Evolutionary conservation across 2,113 vertebrate genomes (phyloP).

Genomic region (Hemichromis elongatus): DNA sequence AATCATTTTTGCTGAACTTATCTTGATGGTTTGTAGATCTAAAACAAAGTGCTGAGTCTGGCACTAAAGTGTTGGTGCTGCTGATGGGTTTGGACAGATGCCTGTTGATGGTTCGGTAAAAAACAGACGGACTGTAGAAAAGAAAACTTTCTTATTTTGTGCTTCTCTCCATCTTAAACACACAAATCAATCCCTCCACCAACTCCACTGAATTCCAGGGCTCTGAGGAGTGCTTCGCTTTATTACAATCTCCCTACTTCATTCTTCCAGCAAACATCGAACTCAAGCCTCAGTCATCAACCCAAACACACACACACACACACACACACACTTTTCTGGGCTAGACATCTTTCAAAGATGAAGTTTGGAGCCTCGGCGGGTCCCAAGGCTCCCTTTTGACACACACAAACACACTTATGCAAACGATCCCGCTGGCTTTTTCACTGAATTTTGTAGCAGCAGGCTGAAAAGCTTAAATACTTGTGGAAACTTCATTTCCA

Average conservation of each 20-base stretch:
- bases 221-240: constrained; percentile 40
- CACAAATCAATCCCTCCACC: constrained; percentile 33
- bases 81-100: neutral
- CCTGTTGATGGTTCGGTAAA: neutral
- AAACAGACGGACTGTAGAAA: neutral
- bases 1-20: neutral
- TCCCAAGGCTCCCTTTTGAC: constrained; percentile 51
- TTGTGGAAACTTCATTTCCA: constrained; percentile 6
- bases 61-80: neutral
- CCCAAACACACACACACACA: neutral
- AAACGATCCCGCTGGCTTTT: constrained; percentile 39
- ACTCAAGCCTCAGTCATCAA: constrained; percentile 31
- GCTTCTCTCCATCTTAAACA: neutral
- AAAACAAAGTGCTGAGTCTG: neutral
- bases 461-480: constrained; percentile 29
- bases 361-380: constrained; percentile 30
- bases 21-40: neutral
- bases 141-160: neutral
- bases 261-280: constrained; percentile 39
- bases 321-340: neutral
- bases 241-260: constrained; percentile 40
- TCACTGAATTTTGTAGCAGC: constrained; percentile 12
- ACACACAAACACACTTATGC: constrained; percentile 42
- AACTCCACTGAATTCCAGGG: constrained; percentile 41
- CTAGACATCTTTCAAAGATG: constrained; percentile 29